phyloP scores from a whole-genome alignment of 2,113 vertebrate genomes.

The Petrocephalus microphthalmus region DNA sequence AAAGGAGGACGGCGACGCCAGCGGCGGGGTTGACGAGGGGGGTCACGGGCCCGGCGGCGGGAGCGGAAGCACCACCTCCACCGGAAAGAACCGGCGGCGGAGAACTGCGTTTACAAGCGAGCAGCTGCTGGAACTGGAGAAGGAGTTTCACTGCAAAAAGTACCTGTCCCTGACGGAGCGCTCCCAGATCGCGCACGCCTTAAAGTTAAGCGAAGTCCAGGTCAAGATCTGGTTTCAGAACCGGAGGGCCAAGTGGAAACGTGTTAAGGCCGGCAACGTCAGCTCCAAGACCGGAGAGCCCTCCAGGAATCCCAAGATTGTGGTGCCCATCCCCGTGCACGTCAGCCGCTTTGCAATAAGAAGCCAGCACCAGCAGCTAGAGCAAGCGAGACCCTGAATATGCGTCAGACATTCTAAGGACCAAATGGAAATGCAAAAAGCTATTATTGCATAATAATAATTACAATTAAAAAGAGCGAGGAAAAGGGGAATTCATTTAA shows the following conservation, averaged over 20 bases:
- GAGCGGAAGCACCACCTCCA: constrained; percentile 60
- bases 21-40: constrained; percentile 63
- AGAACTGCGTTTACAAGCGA: constrained; percentile 96
- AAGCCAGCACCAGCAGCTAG: constrained; percentile 97
- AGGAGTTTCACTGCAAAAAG: constrained; percentile 98
- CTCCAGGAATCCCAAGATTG: constrained; percentile 92
- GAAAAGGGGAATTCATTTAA: background rate
- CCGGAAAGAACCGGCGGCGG: constrained; percentile 84
- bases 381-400: constrained; percentile 83
- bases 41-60: constrained; percentile 53
- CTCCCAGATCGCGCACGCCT: constrained; percentile 95
- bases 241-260: constrained; percentile 95
- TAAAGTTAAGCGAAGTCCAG: constrained; percentile 97
- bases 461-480: background rate
- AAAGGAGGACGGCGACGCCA: constrained; percentile 67
- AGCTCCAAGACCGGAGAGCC: constrained; percentile 96
- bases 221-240: constrained; percentile 99
- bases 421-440: background rate
- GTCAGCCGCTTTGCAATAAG: constrained; percentile 96
- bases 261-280: constrained; percentile 94
- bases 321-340: constrained; percentile 95
- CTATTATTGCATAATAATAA: background rate
- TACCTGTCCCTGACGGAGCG: constrained; percentile 95
- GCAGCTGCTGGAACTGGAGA: constrained; percentile 95
- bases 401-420: background rate